A percentile compares a stretch with the other conserved stretches of the same genome.
Evolutionary conservation across 2,888 invertebrate genomes (phyloP).

Genomic region (Diaphora mendica): DNA sequence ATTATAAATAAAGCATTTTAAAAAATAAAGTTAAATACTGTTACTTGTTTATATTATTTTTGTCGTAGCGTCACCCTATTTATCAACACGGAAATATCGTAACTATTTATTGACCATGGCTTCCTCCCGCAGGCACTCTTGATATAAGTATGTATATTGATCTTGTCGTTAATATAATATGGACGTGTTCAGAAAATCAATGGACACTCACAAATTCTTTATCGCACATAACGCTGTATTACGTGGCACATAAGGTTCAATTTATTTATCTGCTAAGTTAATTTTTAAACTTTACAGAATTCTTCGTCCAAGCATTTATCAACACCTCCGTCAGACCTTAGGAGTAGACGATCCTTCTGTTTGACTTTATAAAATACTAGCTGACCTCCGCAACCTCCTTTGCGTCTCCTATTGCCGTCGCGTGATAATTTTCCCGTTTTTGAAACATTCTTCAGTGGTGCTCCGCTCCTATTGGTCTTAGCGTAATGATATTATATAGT

Average conservation of each 20-base stretch:
- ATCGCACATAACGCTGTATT: background rate
- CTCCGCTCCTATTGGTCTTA: too few species aligned
- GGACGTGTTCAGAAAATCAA: conserved; percentile 63
- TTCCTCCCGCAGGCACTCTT: conserved; percentile 53
- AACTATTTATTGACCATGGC: conserved; percentile 57
- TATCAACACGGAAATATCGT: conserved; percentile 52
- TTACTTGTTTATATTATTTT: conserved; percentile 16
- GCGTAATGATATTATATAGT: too few species aligned
- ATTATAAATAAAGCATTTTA: background rate
- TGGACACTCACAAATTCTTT: conserved; percentile 25
- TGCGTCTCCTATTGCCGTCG: too few species aligned
- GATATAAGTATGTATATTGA: conserved; percentile 45
- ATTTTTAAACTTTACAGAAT: conserved; percentile 2
- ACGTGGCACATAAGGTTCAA: conserved; percentile 20
- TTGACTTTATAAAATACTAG: background rate
- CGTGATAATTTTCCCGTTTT: too few species aligned
- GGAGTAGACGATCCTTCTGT: background rate
- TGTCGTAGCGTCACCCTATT: conserved; percentile 15
- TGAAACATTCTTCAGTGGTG: too few species aligned
- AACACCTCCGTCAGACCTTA: background rate
- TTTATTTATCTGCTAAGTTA: conserved; percentile 3
- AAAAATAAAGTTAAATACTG: conserved; percentile 17
- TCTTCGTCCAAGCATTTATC: background rate
- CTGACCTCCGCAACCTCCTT: too few species aligned
- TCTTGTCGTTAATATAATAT: conserved; percentile 53